Evolutionary conservation across 2,797 vertebrate genomes (phyloP), one percentile per base, ranked within the genome.

Genomic region (Rhinophrynus dorsalis): DNA sequence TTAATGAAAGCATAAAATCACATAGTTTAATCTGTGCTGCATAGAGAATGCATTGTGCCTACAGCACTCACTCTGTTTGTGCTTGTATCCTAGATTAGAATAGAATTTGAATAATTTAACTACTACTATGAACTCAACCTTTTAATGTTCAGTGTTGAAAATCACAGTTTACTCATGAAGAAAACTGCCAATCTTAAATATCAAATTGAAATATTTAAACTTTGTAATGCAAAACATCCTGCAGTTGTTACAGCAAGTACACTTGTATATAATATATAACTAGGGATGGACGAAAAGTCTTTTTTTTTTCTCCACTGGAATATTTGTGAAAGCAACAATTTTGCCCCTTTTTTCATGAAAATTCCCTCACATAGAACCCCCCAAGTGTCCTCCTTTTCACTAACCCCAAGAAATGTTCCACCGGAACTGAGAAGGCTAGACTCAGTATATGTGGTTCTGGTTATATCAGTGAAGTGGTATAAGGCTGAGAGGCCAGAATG

Each of bases 1-100:
- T 73, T 73, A 73, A 73, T 73, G 70, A 73, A 73, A 73, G 70
- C 58, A 73, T 73, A 73, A 73, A 73, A 73, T 73, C 70, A 57
- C 55, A 45, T 65, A 73, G 70, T 73, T 73, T 73, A 73, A 73
- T 73, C 70, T 73, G 62, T 44, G 70, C 70, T 54, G 70, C 62
- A 73, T 52, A 67, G 70, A 51, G 48, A 67, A 59, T 42, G 70
- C 70, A 54, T 64, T 73, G 70, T 60, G 70, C 70, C 70, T 73
- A 66, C 70, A 73, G 70, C 70, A 51, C 45, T 51, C 47, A 29
- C 47, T 67, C 68, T 72, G 60, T 64, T 64, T 73, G 54, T 58
- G 62, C 45, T 64, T 66, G 70, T 44, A 52, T 50, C 56, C 70
- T 42, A 57, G 55, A 66, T 67, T 57, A 65, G 62, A 73, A 73